Evolutionary conservation across 2,113 vertebrate species (phyloP).

Genomic region (Cavia aperea): DNA sequence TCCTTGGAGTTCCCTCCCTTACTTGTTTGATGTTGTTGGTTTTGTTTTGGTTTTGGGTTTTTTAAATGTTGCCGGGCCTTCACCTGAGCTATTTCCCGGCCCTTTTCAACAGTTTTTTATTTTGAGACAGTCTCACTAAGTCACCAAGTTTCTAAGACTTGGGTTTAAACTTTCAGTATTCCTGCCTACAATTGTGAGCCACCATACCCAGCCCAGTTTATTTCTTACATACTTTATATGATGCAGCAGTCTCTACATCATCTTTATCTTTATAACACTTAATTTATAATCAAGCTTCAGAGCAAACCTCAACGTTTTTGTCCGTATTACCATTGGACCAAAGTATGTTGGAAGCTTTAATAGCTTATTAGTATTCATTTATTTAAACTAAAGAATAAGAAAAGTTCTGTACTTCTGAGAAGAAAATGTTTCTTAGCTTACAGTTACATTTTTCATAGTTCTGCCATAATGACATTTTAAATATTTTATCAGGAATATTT

Average conservation of each 20-base stretch:
- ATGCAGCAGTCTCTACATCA: slow-evolving; percentile 8
- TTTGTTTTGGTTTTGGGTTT: background rate
- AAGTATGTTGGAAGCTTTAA: slow-evolving; percentile 21
- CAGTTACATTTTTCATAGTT: slow-evolving; percentile 14
- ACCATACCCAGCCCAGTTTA: background rate
- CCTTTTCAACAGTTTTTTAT: background rate
- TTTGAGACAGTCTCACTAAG: background rate
- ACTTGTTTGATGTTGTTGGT: background rate
- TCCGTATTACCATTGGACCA: background rate
- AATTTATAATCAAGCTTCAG: slow-evolving; percentile 11
- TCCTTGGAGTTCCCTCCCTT: background rate
- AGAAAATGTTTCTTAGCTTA: background rate
- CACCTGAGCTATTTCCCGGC: background rate
- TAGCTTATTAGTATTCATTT: slow-evolving; percentile 11
- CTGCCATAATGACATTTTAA: slow-evolving; percentile 11
- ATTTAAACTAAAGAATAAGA: slow-evolving; percentile 2
- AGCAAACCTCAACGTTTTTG: slow-evolving; percentile 9
- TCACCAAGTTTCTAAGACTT: background rate
- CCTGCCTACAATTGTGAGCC: background rate
- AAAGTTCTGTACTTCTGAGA: background rate
- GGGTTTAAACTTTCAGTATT: background rate
- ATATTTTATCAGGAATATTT: background rate
- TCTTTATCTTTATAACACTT: slow-evolving; percentile 12
- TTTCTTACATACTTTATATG: background rate
- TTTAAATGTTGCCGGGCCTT: background rate